Conservation (phyloP, 1,140 invertebrate genomes). For the Ericerus pela region DNA sequence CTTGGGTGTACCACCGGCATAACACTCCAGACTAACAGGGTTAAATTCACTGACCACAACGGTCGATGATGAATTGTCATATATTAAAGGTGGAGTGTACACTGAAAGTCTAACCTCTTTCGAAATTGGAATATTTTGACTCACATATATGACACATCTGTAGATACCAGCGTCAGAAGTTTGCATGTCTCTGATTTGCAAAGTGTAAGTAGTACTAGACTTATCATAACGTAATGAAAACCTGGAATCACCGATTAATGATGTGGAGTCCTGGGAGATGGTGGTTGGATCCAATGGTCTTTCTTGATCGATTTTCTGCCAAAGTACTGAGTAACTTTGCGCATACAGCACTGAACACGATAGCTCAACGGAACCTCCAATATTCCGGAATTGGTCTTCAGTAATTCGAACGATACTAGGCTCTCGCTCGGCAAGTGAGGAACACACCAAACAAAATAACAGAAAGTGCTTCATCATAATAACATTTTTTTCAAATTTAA, state of each 20-base stretch:
- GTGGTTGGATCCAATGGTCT: constrained; percentile 43
- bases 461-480: no score
- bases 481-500: no score
- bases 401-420: constrained; percentile 84
- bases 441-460: no score
- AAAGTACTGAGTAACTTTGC: constrained; percentile 67
- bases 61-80: constrained; percentile 78
- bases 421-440: no score
- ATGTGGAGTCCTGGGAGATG: constrained; percentile 59
- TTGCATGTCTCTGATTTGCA: constrained; percentile 88
- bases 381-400: constrained; percentile 79
- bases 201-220: constrained; percentile 57
- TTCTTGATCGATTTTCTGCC: constrained; percentile 51
- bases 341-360: constrained; percentile 80
- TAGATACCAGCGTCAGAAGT: constrained; percentile 82
- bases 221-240: constrained; percentile 69
- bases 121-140: constrained; percentile 56
- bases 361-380: constrained; percentile 72
- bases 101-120: constrained; percentile 73
- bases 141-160: constrained; percentile 70
- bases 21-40: constrained; percentile 66
- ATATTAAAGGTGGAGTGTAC: constrained; percentile 70
- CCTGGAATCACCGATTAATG: constrained; percentile 72
- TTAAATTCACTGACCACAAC: constrained; percentile 67
- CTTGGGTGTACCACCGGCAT: constrained; percentile 63